Evolutionary conservation across 2,888 invertebrate genomes (phyloP).

Genomic region (Archips crataeganus): DNA sequence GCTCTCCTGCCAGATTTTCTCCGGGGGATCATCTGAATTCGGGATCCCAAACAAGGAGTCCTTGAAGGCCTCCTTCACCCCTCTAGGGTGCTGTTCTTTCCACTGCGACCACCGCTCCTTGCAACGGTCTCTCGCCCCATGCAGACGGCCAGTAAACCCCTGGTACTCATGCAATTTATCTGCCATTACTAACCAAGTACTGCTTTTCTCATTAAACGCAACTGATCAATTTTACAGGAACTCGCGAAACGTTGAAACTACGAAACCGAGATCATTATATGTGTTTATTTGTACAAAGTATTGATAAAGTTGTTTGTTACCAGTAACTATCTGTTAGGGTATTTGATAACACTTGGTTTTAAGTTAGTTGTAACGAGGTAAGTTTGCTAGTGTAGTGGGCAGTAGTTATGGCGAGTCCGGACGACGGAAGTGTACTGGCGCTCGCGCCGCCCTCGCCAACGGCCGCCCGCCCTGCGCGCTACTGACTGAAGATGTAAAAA

Average conservation of each 20-base stretch:
- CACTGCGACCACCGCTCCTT: slow-evolving; percentile 87
- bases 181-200: slow-evolving; percentile 78
- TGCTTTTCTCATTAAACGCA: slow-evolving; percentile 42
- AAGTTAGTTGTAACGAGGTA: slow-evolving; percentile 10
- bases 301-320: background rate
- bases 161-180: slow-evolving; percentile 93
- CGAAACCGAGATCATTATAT: slow-evolving; percentile 23
- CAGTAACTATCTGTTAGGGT: background rate
- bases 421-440: slow-evolving; percentile 69
- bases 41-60: slow-evolving; percentile 77
- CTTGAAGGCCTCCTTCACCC: slow-evolving; percentile 81
- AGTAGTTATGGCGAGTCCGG: slow-evolving; percentile 52
- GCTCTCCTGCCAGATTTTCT: slow-evolving; percentile 71
- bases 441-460: slow-evolving; percentile 70
- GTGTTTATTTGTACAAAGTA: background rate
- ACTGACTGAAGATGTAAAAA: slow-evolving; percentile 46
- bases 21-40: slow-evolving; percentile 70
- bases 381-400: slow-evolving; percentile 32
- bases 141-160: slow-evolving; percentile 90
- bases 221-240: background rate
- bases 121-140: slow-evolving; percentile 88
- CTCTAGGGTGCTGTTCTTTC: slow-evolving; percentile 86
- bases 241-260: background rate
- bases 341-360: slow-evolving; percentile 15
- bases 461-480: slow-evolving; percentile 66